Evolutionary conservation across 2,113 vertebrate species (phyloP).

Genomic region (Lepus americanus): DNA sequence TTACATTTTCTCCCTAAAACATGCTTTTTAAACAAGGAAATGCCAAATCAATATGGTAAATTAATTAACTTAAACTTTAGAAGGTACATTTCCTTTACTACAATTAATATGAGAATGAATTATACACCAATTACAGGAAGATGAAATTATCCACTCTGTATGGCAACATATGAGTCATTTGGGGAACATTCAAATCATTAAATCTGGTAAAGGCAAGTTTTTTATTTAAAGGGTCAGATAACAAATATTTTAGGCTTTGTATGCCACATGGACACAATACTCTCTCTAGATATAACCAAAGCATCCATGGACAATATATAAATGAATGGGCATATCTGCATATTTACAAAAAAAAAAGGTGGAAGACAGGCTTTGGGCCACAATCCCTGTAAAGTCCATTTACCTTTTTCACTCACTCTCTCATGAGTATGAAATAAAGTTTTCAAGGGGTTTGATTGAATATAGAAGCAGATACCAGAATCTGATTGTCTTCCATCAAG

Average conservation of each 20-base stretch:
- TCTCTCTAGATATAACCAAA: neutral
- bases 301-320: neutral
- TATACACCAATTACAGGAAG: neutral
- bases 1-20: neutral
- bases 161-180: neutral
- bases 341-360: neutral
- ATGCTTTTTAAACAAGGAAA: neutral
- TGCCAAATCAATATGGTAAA: neutral
- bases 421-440: neutral
- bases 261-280: neutral
- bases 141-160: neutral
- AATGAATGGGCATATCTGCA: neutral
- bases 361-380: neutral
- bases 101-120: neutral
- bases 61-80: neutral
- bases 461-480: neutral
- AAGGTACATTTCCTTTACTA: neutral
- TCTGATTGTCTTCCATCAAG: neutral
- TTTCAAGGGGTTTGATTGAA: neutral
- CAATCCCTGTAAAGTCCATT: neutral
- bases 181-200: neutral
- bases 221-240: neutral
- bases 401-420: neutral
- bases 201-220: neutral
- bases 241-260: neutral